Evolutionary conservation across 2,888 invertebrate species (phyloP).

Genomic region (Hemistola chrysoprasaria): DNA sequence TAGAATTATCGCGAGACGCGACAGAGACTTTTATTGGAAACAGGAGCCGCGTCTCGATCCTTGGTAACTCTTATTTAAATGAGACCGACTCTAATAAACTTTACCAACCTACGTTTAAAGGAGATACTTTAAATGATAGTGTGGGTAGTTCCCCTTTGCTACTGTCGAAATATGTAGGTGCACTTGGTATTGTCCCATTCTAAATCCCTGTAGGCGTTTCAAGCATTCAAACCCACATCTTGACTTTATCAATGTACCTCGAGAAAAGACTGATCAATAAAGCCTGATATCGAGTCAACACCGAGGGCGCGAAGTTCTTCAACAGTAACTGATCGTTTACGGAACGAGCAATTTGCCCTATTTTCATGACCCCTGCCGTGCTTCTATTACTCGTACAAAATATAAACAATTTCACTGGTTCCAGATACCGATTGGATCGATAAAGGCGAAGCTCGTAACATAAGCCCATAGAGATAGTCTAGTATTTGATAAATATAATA

Average conservation of each 20-base stretch:
- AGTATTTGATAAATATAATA: constrained; percentile 13
- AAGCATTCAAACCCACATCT: constrained; percentile 5
- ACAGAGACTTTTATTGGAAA: too few relatives aligned
- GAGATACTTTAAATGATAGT: too few relatives aligned
- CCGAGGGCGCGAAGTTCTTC: constrained; percentile 34
- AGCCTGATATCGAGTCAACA: constrained; percentile 32
- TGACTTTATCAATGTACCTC: constrained; percentile 30
- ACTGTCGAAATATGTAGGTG: too few relatives aligned
- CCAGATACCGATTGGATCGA: constrained; percentile 62
- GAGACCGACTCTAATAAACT: too few relatives aligned
- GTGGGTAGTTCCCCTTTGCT: too few relatives aligned
- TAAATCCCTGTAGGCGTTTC: background rate
- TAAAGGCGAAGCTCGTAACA: constrained; percentile 33
- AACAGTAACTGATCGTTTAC: constrained; percentile 4
- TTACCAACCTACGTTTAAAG: too few relatives aligned
- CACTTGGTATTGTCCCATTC: too few relatives aligned
- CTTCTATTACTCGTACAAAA: constrained; percentile 26
- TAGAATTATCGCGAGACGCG: too few relatives aligned
- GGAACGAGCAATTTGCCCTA: constrained; percentile 10
- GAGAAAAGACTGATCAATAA: constrained; percentile 62
- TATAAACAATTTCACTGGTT: constrained; percentile 53
- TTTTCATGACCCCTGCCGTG: constrained; percentile 21
- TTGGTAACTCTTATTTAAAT: too few relatives aligned
- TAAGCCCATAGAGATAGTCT: constrained; percentile 3
- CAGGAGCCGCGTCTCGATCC: too few relatives aligned